Percentiles rank a stretch among this genome's conserved stretches.
These are phyloP conservation scores for Atrichornis clamosus DNA, from an alignment of 2,113 vertebrate species.

Conservation along the genomic window DNA sequence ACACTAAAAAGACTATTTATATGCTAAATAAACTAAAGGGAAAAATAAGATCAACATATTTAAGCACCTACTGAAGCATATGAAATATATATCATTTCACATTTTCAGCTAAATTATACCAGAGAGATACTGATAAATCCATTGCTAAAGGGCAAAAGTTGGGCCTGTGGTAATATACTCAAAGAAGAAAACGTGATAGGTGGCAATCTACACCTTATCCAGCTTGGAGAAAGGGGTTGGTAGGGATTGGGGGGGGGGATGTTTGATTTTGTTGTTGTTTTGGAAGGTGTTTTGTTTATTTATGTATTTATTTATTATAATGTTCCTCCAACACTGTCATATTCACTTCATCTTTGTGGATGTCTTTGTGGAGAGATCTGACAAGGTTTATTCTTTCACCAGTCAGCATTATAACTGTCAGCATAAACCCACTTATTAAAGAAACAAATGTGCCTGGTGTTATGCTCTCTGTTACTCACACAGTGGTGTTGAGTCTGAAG, in stretches of 20 bases:
- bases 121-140: background rate
- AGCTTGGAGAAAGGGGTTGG: background rate
- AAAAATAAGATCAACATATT: background rate
- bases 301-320: background rate
- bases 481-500: background rate
- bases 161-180: background rate
- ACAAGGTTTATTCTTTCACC: background rate
- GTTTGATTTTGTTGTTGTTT: background rate
- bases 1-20: background rate
- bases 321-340: background rate
- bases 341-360: background rate
- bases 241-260: fast-evolving
- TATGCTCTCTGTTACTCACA: background rate
- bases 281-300: background rate
- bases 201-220: background rate
- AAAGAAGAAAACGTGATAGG: background rate
- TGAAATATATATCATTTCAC: background rate
- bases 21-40: background rate
- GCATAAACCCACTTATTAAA: background rate
- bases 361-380: background rate
- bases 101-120: background rate
- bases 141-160: background rate
- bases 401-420: background rate
- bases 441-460: background rate
- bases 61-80: background rate